Percentiles rank a stretch among this genome's conserved stretches.
Evolutionary conservation across 1,140 invertebrate species (phyloP).

Genomic region (Helicoverpa armigera): DNA sequence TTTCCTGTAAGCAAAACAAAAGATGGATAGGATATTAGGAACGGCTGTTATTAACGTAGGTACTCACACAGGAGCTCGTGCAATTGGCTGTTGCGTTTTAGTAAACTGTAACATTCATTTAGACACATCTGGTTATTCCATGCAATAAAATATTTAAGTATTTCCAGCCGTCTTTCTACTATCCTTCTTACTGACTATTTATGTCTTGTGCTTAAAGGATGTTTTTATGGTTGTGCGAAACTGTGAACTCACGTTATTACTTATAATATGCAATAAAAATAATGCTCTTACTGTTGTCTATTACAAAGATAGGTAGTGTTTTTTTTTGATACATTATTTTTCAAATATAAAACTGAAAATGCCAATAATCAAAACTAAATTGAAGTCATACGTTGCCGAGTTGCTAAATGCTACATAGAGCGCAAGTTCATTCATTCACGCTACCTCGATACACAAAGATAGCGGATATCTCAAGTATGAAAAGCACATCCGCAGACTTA

Average conservation of each 20-base stretch:
- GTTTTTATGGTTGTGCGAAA: neutral
- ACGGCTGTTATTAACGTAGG: too few relatives aligned
- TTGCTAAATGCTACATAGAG: neutral
- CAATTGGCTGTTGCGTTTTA: neutral
- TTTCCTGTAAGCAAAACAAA: too few relatives aligned
- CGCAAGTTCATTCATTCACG: constrained; percentile 18
- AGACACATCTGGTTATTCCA: constrained; percentile 1
- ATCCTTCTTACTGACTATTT: neutral
- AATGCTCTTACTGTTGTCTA: too few relatives aligned
- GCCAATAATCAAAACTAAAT: neutral
- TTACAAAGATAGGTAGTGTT: neutral
- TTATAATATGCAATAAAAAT: too few relatives aligned
- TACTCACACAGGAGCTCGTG: too few relatives aligned
- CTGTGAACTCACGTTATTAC: neutral
- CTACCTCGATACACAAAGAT: constrained; percentile 41
- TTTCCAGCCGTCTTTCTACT: neutral
- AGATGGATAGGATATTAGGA: too few relatives aligned
- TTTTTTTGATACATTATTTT: neutral
- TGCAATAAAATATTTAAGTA: neutral
- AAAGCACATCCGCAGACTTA: constrained; percentile 68
- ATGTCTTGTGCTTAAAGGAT: neutral
- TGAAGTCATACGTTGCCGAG: neutral
- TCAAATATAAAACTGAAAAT: neutral
- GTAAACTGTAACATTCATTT: neutral
- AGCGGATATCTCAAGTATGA: constrained; percentile 59